A percentile compares a stretch with the other conserved stretches of the same genome.
Evolutionary conservation across 2,888 invertebrate species (phyloP).

Genomic region (Coenonympha arcania): DNA sequence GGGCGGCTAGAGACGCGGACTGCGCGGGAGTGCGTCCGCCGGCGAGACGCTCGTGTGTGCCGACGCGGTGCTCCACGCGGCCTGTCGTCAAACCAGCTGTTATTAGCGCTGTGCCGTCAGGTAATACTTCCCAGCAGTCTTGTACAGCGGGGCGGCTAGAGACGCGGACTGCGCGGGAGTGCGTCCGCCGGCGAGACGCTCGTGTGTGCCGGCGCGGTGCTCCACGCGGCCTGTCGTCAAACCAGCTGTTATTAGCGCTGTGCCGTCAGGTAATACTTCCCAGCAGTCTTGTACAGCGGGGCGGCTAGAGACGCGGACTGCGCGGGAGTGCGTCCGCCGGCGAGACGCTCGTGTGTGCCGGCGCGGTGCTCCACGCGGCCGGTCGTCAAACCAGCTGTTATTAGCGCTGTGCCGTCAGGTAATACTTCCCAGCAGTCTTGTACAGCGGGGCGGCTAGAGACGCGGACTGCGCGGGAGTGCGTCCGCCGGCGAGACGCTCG

Average conservation of each 20-base stretch:
- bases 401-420: conserved; percentile 34
- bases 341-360: conserved; percentile 55
- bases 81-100: conserved; percentile 45
- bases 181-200: conserved; percentile 58
- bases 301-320: conserved; percentile 42
- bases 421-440: background rate
- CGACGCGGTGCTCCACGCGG: conserved; percentile 50
- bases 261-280: conserved; percentile 20
- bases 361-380: conserved; percentile 52
- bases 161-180: conserved; percentile 63
- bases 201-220: conserved; percentile 58
- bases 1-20: conserved; percentile 59
- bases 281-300: background rate
- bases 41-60: conserved; percentile 57
- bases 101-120: conserved; percentile 33
- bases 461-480: conserved; percentile 59
- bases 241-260: conserved; percentile 41
- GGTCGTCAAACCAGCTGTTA: conserved; percentile 39
- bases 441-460: background rate
- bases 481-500: conserved; percentile 58
- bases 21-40: conserved; percentile 63
- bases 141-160: conserved; percentile 43
- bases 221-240: conserved; percentile 46
- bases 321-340: conserved; percentile 63
- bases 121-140: conserved; percentile 9